These are phyloP conservation scores for Branchellion lobata DNA, from an alignment of 2,888 invertebrate genomes.

Conservation along the genomic window DNA sequence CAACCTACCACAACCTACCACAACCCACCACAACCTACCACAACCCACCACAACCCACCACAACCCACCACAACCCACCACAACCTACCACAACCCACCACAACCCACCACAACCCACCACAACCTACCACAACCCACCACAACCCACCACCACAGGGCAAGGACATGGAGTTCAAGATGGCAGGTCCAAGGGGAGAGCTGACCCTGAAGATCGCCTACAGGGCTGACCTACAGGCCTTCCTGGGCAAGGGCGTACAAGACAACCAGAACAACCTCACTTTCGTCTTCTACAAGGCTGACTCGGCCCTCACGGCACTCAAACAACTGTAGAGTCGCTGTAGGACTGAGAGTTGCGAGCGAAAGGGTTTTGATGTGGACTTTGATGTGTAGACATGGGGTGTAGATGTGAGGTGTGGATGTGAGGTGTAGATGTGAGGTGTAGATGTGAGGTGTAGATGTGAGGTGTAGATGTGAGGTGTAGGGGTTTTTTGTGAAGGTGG, in stretches of 20 bases:
- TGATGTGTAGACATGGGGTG: not conserved
- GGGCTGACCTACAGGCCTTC: slow-evolving; percentile 51
- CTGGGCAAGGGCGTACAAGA: slow-evolving; percentile 52
- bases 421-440: too few species aligned
- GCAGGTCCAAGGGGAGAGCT: slow-evolving; percentile 53
- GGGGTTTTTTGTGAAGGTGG: too few species aligned
- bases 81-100: too few species aligned
- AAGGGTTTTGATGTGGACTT: not conserved
- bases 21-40: too few species aligned
- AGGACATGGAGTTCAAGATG: slow-evolving; percentile 54
- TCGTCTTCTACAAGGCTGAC: slow-evolving; percentile 52
- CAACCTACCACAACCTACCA: too few species aligned
- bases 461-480: too few species aligned
- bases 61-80: too few species aligned
- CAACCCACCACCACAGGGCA: slow-evolving; percentile 35
- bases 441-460: too few species aligned
- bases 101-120: too few species aligned
- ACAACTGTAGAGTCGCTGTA: slow-evolving; percentile 48
- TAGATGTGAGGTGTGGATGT: too few species aligned
- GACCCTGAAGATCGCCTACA: slow-evolving; percentile 52
- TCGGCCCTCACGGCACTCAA: slow-evolving; percentile 50
- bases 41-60: too few species aligned
- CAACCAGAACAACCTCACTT: slow-evolving; percentile 50
- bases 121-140: too few species aligned
- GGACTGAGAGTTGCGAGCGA: not conserved